Evolutionary conservation across 2,113 vertebrate species (phyloP).

Genomic region (Catharus bicknelli): DNA sequence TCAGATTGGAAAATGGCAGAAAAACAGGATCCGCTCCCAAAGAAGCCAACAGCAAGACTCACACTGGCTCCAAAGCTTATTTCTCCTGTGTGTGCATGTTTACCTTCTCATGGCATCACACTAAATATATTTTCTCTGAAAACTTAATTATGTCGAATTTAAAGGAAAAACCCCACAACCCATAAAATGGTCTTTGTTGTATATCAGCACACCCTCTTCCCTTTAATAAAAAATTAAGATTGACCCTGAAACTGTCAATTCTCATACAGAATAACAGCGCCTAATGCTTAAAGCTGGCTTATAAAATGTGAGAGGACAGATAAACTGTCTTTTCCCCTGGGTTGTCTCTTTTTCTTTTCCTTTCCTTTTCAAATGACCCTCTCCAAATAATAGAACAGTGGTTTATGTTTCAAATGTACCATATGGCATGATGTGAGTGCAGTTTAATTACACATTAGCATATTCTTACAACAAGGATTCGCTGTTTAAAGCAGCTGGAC

Average conservation of each 20-base stretch:
- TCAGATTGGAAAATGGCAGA: slow-evolving; percentile 1
- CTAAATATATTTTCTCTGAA: slow-evolving; percentile 25
- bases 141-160: background rate
- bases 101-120: background rate
- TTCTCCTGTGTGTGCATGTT: background rate
- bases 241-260: slow-evolving; percentile 53
- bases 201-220: background rate
- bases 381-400: slow-evolving; percentile 70
- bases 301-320: slow-evolving; percentile 66
- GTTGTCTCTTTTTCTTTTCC: slow-evolving; percentile 52
- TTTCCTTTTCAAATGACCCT: slow-evolving; percentile 60
- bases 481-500: slow-evolving; percentile 73
- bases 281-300: slow-evolving; percentile 62
- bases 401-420: slow-evolving; percentile 80
- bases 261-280: slow-evolving; percentile 45
- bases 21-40: background rate
- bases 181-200: slow-evolving; percentile 34
- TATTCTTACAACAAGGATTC: slow-evolving; percentile 73
- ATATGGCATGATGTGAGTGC: slow-evolving; percentile 75
- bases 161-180: background rate
- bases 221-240: slow-evolving; percentile 50
- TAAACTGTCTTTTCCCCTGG: slow-evolving; percentile 73
- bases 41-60: slow-evolving; percentile 7
- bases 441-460: slow-evolving; percentile 83
- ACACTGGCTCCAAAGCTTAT: background rate